Conservation (phyloP, 2,113 vertebrate species). For the Ibidorhyncha struthersii region DNA sequence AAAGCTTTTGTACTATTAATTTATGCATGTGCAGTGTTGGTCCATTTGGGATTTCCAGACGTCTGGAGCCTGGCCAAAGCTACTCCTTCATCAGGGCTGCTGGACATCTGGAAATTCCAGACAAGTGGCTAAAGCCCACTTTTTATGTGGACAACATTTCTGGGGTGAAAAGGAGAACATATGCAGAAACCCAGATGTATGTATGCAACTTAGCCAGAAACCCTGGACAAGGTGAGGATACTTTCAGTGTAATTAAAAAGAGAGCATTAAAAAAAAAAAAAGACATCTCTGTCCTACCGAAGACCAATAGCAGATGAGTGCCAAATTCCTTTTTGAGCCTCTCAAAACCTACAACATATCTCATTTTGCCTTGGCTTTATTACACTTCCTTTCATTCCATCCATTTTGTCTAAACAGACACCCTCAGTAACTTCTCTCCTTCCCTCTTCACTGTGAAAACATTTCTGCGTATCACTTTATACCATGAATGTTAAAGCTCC, state of each 20-base stretch:
- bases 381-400: not conserved
- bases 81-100: not conserved
- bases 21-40: not conserved
- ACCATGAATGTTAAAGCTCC: not conserved
- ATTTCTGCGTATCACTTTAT: not conserved
- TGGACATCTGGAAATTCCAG: not conserved
- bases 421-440: not conserved
- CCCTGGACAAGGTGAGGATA: not conserved
- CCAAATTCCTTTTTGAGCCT: not conserved
- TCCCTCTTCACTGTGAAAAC: not conserved
- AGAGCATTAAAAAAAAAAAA: not conserved
- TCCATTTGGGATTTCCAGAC: not conserved
- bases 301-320: not conserved
- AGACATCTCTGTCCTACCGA: not conserved
- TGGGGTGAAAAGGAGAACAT: not conserved
- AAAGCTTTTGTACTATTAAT: not conserved
- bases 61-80: not conserved
- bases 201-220: not conserved
- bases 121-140: not conserved
- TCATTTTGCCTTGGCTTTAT: not conserved
- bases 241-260: not conserved
- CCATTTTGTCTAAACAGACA: not conserved
- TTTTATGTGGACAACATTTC: not conserved
- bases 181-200: not conserved
- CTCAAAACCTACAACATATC: not conserved